These are phyloP conservation scores for Myiopsitta monachus DNA, from an alignment of 2,113 vertebrate genomes.

Conservation along the genomic window DNA sequence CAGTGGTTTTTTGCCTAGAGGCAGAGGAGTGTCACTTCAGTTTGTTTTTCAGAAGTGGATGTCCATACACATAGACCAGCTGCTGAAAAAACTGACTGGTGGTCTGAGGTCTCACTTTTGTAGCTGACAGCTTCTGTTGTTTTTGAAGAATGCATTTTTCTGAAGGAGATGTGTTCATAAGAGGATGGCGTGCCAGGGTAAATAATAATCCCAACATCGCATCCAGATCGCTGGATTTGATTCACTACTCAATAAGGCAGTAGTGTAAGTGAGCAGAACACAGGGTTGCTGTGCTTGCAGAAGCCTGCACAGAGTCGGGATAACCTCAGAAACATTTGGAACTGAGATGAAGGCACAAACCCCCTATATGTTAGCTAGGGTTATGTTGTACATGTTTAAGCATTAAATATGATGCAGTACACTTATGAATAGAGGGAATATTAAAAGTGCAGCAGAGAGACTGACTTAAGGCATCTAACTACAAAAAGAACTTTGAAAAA, in stretches of 20 bases:
- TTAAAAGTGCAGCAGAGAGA: background rate
- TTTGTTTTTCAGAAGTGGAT: background rate
- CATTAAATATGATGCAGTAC: background rate
- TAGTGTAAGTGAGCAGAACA: background rate
- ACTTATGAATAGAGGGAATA: background rate
- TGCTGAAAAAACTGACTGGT: background rate
- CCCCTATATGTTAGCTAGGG: background rate
- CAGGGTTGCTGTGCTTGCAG: background rate
- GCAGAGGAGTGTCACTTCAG: background rate
- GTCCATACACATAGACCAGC: background rate
- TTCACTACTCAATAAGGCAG: background rate
- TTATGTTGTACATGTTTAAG: background rate
- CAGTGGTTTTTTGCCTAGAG: background rate
- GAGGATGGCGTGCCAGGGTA: background rate
- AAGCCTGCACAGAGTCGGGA: background rate
- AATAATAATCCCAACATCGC: background rate
- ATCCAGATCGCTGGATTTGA: background rate
- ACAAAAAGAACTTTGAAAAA: background rate
- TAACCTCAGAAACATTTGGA: background rate
- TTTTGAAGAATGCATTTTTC: background rate
- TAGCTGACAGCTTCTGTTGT: background rate
- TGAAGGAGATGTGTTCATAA: background rate
- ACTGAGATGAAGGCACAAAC: background rate
- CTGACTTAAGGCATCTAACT: background rate
- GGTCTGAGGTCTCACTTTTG: background rate